Conservation (phyloP, 2,888 invertebrate species). For the Drosophila kambysellisi region DNA sequence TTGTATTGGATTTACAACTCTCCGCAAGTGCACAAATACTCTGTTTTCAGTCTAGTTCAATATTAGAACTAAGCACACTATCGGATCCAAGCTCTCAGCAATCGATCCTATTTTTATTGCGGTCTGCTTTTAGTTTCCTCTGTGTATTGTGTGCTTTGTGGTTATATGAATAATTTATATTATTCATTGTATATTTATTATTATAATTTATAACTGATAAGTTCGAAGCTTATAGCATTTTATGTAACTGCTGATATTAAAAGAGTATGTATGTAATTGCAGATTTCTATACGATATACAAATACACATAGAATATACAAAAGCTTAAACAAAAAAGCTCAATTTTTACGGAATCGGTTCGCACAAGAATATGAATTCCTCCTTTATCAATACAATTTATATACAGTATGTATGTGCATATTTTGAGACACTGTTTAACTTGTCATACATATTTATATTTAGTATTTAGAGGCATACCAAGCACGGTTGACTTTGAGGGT, state of each 20-base stretch:
- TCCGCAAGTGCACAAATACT: background rate
- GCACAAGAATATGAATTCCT: background rate
- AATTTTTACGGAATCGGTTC: background rate
- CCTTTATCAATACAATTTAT: background rate
- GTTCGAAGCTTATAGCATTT: background rate
- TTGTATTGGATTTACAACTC: background rate
- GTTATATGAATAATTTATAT: background rate
- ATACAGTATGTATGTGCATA: background rate
- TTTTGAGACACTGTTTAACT: background rate
- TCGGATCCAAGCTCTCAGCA: no score
- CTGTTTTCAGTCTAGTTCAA: background rate
- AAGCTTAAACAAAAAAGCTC: background rate
- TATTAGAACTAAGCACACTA: background rate
- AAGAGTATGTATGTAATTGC: background rate
- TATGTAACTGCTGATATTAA: background rate
- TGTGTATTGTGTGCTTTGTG: background rate
- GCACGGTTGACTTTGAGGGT: slow-evolving; percentile 4
- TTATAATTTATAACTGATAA: background rate
- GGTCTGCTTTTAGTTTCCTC: no score
- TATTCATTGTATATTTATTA: background rate
- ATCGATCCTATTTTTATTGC: no score
- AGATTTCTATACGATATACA: background rate
- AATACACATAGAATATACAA: background rate
- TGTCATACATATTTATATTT: background rate
- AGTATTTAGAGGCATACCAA: background rate